These are phyloP conservation scores for Aspiorhynchus laticeps DNA, from an alignment of 2,113 vertebrate species.

Conservation along the genomic window DNA sequence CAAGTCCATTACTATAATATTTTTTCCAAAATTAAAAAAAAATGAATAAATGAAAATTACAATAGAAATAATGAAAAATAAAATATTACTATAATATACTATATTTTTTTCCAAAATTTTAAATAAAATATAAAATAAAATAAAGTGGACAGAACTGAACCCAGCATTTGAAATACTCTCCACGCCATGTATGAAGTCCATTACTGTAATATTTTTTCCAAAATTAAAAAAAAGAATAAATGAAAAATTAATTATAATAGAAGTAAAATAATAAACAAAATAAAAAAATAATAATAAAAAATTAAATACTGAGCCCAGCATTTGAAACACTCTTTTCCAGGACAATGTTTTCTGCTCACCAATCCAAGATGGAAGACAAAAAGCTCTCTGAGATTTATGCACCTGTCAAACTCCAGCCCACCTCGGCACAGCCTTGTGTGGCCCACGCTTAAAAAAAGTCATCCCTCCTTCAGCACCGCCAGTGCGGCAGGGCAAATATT, in stretches of 20 bases:
- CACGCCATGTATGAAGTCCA: neutral
- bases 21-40: neutral
- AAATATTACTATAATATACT: too few species aligned
- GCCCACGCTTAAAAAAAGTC: neutral
- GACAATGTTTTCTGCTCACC: neutral
- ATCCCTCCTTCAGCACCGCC: neutral
- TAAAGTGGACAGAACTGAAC: neutral
- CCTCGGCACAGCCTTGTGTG: neutral
- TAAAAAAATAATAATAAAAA: neutral
- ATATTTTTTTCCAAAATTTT: too few species aligned
- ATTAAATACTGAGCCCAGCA: neutral
- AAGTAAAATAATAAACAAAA: too few species aligned
- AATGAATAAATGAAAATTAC: too few species aligned
- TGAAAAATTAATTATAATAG: too few species aligned
- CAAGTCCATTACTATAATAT: neutral
- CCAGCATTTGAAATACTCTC: neutral
- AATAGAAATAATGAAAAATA: neutral
- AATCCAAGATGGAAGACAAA: neutral
- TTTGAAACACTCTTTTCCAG: neutral
- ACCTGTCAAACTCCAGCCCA: neutral
- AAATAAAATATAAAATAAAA: too few species aligned
- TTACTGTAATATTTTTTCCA: neutral
- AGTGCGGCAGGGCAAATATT: conserved; percentile 38
- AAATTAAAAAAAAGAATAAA: too few species aligned
- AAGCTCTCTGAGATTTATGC: conserved; percentile 8